Evolutionary conservation across 2,888 invertebrate genomes (phyloP).

Genomic region (Zygothrica quintamaculata): DNA sequence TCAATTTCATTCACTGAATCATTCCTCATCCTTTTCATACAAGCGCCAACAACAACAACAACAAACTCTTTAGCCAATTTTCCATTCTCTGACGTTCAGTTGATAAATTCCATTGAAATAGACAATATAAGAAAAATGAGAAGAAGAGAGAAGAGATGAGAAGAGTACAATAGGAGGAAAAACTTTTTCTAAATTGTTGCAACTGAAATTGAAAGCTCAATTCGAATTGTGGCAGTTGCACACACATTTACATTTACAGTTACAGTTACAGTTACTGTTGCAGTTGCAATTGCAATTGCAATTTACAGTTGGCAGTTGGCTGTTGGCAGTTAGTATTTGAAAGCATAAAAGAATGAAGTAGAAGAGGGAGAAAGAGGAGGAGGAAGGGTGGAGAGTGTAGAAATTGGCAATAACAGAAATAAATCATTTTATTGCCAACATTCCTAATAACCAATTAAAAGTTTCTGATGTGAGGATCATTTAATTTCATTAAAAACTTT

Average conservation of each 20-base stretch:
- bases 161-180: no score
- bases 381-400: no score
- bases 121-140: constrained; percentile 15
- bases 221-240: constrained; percentile 33
- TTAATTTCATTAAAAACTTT: constrained; percentile 49
- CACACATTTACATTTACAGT: constrained; percentile 37
- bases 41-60: constrained; percentile 6
- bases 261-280: constrained; percentile 19
- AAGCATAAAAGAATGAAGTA: no score
- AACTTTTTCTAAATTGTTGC: constrained; percentile 2
- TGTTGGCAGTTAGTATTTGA: neutral
- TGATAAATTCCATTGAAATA: constrained; percentile 66
- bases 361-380: no score
- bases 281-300: constrained; percentile 33
- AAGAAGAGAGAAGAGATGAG: constrained; percentile 1
- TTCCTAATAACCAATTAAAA: constrained; percentile 72
- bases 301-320: neutral
- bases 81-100: constrained; percentile 60
- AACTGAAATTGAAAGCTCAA: constrained; percentile 46
- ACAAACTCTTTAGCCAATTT: constrained; percentile 66
- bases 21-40: neutral
- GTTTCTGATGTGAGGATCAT: constrained; percentile 44
- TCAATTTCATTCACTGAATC: constrained; percentile 36
- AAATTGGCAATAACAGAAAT: constrained; percentile 9
- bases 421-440: constrained; percentile 44